Conservation (phyloP, 2,797 vertebrate genomes). For the Botia kubotai region DNA sequence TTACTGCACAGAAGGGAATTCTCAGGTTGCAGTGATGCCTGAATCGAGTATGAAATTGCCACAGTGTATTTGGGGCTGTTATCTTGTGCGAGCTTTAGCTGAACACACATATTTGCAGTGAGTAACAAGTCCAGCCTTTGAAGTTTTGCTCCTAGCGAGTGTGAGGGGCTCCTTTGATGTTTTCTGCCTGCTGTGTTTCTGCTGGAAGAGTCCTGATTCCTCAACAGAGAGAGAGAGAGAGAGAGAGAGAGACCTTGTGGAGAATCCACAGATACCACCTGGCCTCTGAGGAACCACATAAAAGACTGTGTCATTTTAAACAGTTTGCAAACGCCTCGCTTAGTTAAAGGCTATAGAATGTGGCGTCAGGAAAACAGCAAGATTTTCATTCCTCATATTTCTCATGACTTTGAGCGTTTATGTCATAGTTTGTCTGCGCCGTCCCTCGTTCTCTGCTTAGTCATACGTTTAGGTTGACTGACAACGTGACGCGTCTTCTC, state of each 20-base stretch:
- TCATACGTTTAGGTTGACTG: conserved; percentile 48
- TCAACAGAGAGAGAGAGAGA: conserved; percentile 44
- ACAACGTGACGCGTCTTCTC: conserved; percentile 36
- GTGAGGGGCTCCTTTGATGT: conserved; percentile 67
- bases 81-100: conserved; percentile 67
- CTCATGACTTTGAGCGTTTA: conserved; percentile 36
- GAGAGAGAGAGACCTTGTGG: conserved; percentile 18
- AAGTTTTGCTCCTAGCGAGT: conserved; percentile 66
- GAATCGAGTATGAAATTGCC: conserved; percentile 66
- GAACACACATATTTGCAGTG: conserved; percentile 69
- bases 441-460: conserved; percentile 23
- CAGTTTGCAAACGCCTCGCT: conserved; percentile 49
- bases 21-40: conserved; percentile 60
- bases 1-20: conserved; percentile 62
- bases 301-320: conserved; percentile 61
- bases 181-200: conserved; percentile 65
- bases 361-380: conserved; percentile 20
- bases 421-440: conserved; percentile 40
- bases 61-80: conserved; percentile 66
- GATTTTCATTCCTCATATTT: conserved; percentile 10
- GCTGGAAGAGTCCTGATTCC: conserved; percentile 58
- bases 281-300: conserved; percentile 58
- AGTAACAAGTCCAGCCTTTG: conserved; percentile 69
- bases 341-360: conserved; percentile 46
- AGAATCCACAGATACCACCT: conserved; percentile 61